Conservation (phyloP, 2,113 vertebrate genomes). For the Leiothrix lutea region DNA sequence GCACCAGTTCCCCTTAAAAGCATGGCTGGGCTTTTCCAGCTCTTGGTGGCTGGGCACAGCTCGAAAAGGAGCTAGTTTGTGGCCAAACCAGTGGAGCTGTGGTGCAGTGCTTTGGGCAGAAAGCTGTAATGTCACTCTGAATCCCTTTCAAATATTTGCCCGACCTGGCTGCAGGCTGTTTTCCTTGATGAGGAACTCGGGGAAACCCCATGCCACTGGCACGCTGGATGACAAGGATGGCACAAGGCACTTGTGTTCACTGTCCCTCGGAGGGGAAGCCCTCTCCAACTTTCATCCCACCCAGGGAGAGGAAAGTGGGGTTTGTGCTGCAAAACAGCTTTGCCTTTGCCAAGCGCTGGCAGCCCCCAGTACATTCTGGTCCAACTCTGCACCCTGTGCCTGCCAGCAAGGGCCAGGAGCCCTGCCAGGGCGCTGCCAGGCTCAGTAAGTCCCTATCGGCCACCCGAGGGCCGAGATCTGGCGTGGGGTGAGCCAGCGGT, state of each 20-base stretch:
- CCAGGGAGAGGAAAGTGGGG: background rate
- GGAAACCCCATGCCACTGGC: background rate
- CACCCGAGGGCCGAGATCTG: background rate
- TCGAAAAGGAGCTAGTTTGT: background rate
- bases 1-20: background rate
- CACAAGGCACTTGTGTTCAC: background rate
- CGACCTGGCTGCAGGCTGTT: background rate
- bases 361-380: background rate
- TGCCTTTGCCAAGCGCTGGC: conserved; percentile 30
- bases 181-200: background rate
- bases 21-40: background rate
- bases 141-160: background rate
- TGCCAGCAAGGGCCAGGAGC: background rate
- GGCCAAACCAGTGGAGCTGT: background rate
- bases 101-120: background rate
- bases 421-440: background rate
- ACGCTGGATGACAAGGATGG: background rate
- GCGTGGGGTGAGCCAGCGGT: accelerated
- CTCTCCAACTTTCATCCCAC: background rate
- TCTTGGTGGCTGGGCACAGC: background rate
- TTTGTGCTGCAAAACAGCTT: conserved; percentile 2
- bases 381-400: background rate
- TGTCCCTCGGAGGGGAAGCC: background rate
- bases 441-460: background rate
- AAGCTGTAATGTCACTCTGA: background rate